Conservation (phyloP, 2,888 invertebrate genomes). For the Diaprepes abbreviatus region DNA sequence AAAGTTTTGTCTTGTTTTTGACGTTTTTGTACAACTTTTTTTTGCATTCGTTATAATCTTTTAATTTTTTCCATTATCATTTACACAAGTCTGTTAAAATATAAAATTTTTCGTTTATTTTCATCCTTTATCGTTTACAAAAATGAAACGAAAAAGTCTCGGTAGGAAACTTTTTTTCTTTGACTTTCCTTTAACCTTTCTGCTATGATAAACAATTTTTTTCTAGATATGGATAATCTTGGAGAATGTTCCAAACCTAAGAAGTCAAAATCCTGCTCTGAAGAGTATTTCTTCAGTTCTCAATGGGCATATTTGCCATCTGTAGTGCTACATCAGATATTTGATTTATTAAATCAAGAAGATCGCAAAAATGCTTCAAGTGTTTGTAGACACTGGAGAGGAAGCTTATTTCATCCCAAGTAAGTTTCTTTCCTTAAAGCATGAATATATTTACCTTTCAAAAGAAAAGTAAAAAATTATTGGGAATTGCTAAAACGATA, state of each 20-base stretch:
- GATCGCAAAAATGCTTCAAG: conserved; percentile 65
- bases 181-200: conserved; percentile 2
- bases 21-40: conserved; percentile 10
- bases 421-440: conserved; percentile 55
- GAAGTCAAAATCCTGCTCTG: conserved; percentile 62
- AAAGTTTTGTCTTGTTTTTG: conserved; percentile 18
- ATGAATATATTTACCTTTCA: no score
- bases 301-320: conserved; percentile 65
- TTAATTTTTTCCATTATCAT: not conserved
- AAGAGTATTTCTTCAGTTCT: conserved; percentile 48
- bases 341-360: conserved; percentile 61
- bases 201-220: not conserved
- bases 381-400: conserved; percentile 66
- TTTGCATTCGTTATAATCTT: conserved; percentile 8
- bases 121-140: not conserved
- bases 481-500: no score
- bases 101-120: conserved; percentile 2
- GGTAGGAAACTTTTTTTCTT: conserved; percentile 5
- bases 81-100: not conserved
- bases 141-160: conserved; percentile 3
- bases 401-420: conserved; percentile 65
- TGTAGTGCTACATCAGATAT: conserved; percentile 65
- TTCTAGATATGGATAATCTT: conserved; percentile 41
- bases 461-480: no score
- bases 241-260: conserved; percentile 60